Evolutionary conservation across 2,888 invertebrate genomes (phyloP), one percentile per base, ranked within the genome.

Genomic region (Sesia bembeciformis): DNA sequence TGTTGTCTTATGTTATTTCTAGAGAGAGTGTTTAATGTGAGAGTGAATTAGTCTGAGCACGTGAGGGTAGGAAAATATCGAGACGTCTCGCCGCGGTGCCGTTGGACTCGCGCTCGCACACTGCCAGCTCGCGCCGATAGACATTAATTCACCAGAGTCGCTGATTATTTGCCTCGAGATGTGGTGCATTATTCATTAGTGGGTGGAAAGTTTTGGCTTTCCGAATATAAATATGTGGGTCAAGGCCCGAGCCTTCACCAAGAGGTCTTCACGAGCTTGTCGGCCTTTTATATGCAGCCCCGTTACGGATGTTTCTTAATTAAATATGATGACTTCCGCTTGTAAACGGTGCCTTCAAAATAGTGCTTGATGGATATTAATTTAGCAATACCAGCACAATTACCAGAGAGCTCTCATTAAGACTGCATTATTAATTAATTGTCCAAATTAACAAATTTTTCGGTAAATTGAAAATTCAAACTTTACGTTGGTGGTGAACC

Each of bases 161-260:
- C 54, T 60, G 56, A 62, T 60, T 62, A 57, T 60, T 58, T 55
- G 57, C 53, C 52, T 55, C 50, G 56, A 67, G 67, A 67, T 65
- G 61, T 58, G 58, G 60, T 70, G 67, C 67, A 75, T 77, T 76
- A 79, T 78, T 76, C 72, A 76, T 74, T 55, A 71, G 69, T 59
- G 60, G 72, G 59, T 78, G 76, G 79, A 80, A 79, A 80, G 76
- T 80, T 79, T 78, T 56, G 67, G 58, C 67, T 76, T 70, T 71
- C 63, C 65, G 76, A 76, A 77, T 78, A 75, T 72, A 66, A 76
- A 78, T 66, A 81, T 75, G 76, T 75, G 64, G 74, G 78, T 76
- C 78, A 78, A 73, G 80, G 74, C 74, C 63, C 58, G 53, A 59
- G 58, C 58, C 57, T 56, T 58, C 63, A 53, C 60, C 59, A 61